Conservation (phyloP, 2,797 vertebrate species). For the Avahi laniger region DNA sequence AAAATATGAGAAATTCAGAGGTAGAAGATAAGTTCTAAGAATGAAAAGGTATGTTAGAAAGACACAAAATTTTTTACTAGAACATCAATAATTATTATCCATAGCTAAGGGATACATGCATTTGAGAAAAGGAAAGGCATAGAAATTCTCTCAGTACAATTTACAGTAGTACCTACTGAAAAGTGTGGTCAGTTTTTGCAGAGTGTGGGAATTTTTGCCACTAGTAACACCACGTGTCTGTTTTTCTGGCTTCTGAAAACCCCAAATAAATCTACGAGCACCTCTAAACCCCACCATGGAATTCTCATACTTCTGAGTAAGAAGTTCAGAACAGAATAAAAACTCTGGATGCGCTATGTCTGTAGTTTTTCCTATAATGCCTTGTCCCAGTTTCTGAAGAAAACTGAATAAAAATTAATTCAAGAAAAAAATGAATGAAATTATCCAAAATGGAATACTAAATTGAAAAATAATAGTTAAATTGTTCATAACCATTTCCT, state of each 20-base stretch:
- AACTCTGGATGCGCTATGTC: constrained; percentile 47
- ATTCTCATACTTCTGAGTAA: constrained; percentile 58
- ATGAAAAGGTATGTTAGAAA: neutral
- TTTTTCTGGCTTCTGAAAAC: constrained; percentile 74
- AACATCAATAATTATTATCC: constrained; percentile 4
- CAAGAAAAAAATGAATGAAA: constrained; percentile 74
- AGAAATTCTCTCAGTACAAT: constrained; percentile 25
- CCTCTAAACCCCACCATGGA: constrained; percentile 59
- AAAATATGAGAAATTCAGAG: constrained; percentile 42
- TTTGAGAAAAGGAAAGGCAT: constrained; percentile 8
- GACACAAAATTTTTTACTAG: constrained; percentile 10
- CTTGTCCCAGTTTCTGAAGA: constrained; percentile 69
- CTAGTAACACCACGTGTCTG: constrained; percentile 20
- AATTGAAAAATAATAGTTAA: constrained; percentile 78
- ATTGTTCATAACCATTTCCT: constrained; percentile 75
- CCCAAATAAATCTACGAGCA: constrained; percentile 61
- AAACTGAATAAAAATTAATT: constrained; percentile 79
- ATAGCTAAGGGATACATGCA: neutral
- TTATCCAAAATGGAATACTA: constrained; percentile 76
- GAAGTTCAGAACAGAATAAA: constrained; percentile 60
- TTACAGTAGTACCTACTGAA: constrained; percentile 41
- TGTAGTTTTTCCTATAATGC: constrained; percentile 55
- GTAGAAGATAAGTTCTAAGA: constrained; percentile 41
- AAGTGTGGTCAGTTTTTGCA: constrained; percentile 48
- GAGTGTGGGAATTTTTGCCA: constrained; percentile 64